These are phyloP conservation scores for Lucifuga dentata DNA, from an alignment of 2,113 vertebrate species.

Conservation along the genomic window DNA sequence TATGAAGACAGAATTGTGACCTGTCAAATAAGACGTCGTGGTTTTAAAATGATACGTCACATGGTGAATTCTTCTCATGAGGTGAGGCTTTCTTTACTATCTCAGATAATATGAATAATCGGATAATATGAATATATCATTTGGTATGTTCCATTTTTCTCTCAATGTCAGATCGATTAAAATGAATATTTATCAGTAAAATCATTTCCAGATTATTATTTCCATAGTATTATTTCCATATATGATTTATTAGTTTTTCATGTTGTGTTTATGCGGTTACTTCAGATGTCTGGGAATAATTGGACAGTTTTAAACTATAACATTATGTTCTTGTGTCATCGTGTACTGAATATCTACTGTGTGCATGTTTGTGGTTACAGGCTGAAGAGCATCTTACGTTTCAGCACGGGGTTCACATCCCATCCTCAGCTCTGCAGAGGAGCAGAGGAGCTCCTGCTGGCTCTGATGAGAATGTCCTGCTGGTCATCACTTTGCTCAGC, in stretches of 20 bases:
- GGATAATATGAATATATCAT: no score
- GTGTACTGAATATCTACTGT: not conserved
- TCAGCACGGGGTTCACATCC: constrained; percentile 49
- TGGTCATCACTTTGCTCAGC: constrained; percentile 63
- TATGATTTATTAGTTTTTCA: not conserved
- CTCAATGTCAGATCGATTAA: not conserved
- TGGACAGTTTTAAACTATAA: no score
- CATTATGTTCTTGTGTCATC: no score
- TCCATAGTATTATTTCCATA: no score
- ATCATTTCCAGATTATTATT: not conserved
- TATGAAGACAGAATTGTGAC: constrained; percentile 20
- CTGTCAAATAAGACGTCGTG: accelerated
- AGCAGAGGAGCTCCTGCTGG: not conserved
- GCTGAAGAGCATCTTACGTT: accelerated
- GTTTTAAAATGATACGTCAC: not conserved
- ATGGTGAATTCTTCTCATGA: not conserved
- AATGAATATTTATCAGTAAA: not conserved
- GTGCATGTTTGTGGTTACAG: constrained; percentile 18
- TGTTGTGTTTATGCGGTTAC: no score
- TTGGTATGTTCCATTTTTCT: not conserved
- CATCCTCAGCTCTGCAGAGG: constrained; percentile 58
- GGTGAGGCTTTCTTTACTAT: constrained; percentile 46
- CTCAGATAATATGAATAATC: no score
- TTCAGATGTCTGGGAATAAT: no score
- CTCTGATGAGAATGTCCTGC: not conserved